Evolutionary conservation across 2,888 invertebrate species (phyloP).

Genomic region (Lasius fuliginosus): DNA sequence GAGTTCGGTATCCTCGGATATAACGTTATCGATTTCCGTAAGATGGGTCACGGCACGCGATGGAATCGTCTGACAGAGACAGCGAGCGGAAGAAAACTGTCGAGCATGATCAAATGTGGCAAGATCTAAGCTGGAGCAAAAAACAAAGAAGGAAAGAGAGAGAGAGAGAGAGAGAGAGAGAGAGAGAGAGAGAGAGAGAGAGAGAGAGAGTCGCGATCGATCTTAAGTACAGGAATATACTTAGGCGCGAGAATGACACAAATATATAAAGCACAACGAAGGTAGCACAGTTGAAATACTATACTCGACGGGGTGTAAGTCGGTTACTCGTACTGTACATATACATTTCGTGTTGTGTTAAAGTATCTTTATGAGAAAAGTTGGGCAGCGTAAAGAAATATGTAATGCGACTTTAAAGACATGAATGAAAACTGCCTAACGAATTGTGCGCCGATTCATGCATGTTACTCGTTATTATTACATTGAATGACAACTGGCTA

Average conservation of each 20-base stretch:
- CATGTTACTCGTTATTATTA: background rate
- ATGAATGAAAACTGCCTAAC: background rate
- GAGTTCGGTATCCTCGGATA: constrained; percentile 75
- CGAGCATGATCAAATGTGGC: constrained; percentile 72
- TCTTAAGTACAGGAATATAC: constrained; percentile 22
- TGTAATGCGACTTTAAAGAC: background rate
- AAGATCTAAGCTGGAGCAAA: constrained; percentile 4
- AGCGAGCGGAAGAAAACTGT: constrained; percentile 32
- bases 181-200: background rate
- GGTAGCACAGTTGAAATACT: constrained; percentile 8
- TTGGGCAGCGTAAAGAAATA: constrained; percentile 22
- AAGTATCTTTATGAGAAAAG: constrained; percentile 42
- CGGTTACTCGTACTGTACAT: constrained; percentile 34
- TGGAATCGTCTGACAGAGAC: constrained; percentile 55
- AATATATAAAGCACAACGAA: constrained; percentile 7
- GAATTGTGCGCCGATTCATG: background rate
- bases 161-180: background rate
- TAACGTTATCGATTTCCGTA: constrained; percentile 74
- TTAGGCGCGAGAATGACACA: constrained; percentile 58
- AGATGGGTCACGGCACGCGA: constrained; percentile 71
- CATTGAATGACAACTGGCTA: background rate
- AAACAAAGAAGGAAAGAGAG: background rate
- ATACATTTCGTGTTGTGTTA: constrained; percentile 12
- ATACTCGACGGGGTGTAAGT: constrained; percentile 31
- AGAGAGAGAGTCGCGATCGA: constrained; percentile 52